Conservation (phyloP, 2,797 vertebrate genomes). For the Enteromius thamalakanensis region DNA sequence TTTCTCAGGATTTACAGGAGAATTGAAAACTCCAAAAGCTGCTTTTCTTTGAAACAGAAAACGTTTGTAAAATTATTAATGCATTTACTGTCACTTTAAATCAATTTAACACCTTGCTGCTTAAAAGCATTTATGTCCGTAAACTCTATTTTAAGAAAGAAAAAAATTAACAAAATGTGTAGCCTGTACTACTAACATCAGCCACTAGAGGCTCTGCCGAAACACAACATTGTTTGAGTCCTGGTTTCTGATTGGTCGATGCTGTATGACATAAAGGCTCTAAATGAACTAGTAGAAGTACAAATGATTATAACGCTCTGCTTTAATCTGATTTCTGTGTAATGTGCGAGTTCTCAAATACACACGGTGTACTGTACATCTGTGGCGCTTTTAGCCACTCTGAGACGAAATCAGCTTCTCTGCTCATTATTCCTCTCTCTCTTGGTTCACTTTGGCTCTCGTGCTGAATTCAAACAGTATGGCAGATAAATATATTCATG, state of each 20-base stretch:
- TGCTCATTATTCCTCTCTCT: conserved; percentile 11
- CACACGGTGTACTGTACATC: background rate
- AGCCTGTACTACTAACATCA: background rate
- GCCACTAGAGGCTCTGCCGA: background rate
- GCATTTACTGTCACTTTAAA: background rate
- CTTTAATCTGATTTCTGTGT: conserved; percentile 2
- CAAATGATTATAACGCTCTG: background rate
- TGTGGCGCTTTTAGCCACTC: background rate
- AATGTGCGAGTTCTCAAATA: conserved; percentile 13
- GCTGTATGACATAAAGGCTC: background rate
- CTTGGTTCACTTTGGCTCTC: conserved; percentile 8
- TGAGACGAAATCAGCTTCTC: conserved; percentile 14
- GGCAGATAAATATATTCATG: conserved; percentile 52
- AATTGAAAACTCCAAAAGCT: background rate
- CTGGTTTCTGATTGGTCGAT: background rate
- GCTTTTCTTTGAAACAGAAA: background rate
- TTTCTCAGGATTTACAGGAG: background rate
- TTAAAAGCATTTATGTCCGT: background rate
- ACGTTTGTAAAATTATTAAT: background rate
- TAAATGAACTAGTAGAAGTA: background rate
- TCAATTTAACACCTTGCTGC: background rate
- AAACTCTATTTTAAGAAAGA: background rate
- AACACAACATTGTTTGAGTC: background rate
- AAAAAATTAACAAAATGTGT: background rate
- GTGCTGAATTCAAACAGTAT: conserved; percentile 29